Conservation (phyloP, 2,113 vertebrate species). For the Erythrolamprus reginae region DNA sequence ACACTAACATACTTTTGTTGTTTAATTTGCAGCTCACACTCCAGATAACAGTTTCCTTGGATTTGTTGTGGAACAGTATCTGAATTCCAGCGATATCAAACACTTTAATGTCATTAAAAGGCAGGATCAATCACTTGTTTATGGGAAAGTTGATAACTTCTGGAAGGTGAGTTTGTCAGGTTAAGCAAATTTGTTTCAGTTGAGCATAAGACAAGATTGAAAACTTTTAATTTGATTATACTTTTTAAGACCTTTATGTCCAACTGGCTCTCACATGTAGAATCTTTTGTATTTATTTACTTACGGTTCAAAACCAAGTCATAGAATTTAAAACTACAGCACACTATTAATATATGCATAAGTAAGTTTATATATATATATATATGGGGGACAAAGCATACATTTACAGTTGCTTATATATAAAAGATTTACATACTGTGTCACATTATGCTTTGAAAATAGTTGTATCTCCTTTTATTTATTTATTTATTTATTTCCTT, state of each 20-base stretch:
- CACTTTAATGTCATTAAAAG: conserved; percentile 97
- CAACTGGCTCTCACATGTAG: neutral
- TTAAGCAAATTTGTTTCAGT: conserved; percentile 41
- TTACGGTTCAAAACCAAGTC: neutral
- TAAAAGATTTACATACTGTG: neutral
- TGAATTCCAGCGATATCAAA: conserved; percentile 93
- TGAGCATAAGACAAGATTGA: conserved; percentile 1
- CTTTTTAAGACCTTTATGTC: conserved; percentile 24
- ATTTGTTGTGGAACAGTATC: conserved; percentile 97
- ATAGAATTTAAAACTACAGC: neutral
- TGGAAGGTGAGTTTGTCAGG: conserved; percentile 87
- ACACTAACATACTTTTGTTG: conserved; percentile 23
- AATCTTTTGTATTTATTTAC: neutral
- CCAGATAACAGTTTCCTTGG: conserved; percentile 98
- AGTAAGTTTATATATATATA: neutral
- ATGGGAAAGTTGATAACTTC: conserved; percentile 98
- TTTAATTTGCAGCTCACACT: conserved; percentile 83
- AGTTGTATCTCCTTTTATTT: neutral
- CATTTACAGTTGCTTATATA: neutral
- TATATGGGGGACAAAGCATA: neutral
- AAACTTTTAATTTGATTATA: conserved; percentile 6
- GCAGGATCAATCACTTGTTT: conserved; percentile 96
- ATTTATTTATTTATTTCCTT: neutral
- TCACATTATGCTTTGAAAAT: neutral
- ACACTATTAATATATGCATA: neutral